Base-by-base conservation (phyloP, 2,113 vertebrate genomes). In the Dasyornis broadbenti region DNA sequence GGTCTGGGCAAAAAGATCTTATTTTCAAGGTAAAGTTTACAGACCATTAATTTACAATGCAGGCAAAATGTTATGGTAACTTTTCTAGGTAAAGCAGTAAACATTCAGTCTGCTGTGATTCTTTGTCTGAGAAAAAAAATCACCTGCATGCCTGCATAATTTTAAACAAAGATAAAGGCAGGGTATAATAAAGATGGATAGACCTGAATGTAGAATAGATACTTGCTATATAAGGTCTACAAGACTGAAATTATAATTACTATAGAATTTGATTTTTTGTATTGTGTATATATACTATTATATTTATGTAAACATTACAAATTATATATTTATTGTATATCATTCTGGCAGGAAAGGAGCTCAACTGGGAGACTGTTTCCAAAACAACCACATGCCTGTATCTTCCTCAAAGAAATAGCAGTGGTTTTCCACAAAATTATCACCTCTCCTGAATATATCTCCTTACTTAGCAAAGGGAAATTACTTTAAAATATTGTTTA, bases 21-120 rank as follows among this genome's bases (percentile, higher is more conserved):
- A 39, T 94, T 97, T 90, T 81, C 45, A 52, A 87, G 94, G 27
- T 95, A 92, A 96, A 75, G 50, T 97, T 97, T 97, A 91, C 79
- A 95, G 68, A 68, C 77, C 71, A 91, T 87, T 94, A 94, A 89
- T 96, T 96, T 86, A 92, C 72, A 95, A 27, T 68, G 50, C 69
- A 70, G 78, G 50, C 23, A 95, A 87, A 96, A 90, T 93, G 19
- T 75, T 96, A 68, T 72, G 35, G 57, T 92, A 83, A 89, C 83
- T 94, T 95, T 88, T 84, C 35, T 76, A 9, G 19, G 61, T 75
- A 87, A 95, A 73, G 27, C 47, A 92, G 27, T n/a, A 13, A 82
- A 42, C 19, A 81, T 71, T 72, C 78, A 42, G 14, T 44, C 64
- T 81, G 21, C 60, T 83, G 19, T 54, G 53, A 69, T 83, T 35